Evolutionary conservation across 2,113 vertebrate genomes (phyloP).

Genomic region (Chrysemys picta): DNA sequence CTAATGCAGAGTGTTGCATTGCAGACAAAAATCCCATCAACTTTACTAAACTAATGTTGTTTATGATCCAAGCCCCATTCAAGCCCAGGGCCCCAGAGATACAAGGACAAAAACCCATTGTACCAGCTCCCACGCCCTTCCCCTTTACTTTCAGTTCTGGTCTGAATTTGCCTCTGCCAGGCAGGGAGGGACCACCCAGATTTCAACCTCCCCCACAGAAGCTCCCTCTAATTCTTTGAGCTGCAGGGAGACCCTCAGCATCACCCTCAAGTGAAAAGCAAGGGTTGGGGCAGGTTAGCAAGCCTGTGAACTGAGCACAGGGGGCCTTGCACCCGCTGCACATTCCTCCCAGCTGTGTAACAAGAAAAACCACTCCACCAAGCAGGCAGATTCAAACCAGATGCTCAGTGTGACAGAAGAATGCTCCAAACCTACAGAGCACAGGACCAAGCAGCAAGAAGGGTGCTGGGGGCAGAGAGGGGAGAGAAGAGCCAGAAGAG

Average conservation of each 20-base stretch:
- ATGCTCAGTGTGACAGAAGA: neutral
- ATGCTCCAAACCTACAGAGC: neutral
- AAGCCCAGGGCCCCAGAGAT: slow-evolving; percentile 60
- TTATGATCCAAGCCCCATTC: slow-evolving; percentile 56
- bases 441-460: neutral
- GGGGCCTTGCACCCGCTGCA: neutral
- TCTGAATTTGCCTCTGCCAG: neutral
- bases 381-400: neutral
- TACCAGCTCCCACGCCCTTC: slow-evolving; percentile 38
- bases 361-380: neutral
- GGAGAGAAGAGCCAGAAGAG: neutral
- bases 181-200: slow-evolving; percentile 37
- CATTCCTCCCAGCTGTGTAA: neutral
- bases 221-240: neutral
- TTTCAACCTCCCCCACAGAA: neutral
- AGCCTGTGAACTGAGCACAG: neutral
- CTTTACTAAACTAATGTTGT: neutral
- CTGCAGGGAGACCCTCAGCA: neutral
- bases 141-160: neutral
- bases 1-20: slow-evolving; percentile 40
- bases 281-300: neutral
- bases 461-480: neutral
- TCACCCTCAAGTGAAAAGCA: neutral
- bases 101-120: slow-evolving; percentile 73
- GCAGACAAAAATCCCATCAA: neutral